Evolutionary conservation across 2,888 invertebrate species (phyloP).

Genomic region (Oeneis ivallda): DNA sequence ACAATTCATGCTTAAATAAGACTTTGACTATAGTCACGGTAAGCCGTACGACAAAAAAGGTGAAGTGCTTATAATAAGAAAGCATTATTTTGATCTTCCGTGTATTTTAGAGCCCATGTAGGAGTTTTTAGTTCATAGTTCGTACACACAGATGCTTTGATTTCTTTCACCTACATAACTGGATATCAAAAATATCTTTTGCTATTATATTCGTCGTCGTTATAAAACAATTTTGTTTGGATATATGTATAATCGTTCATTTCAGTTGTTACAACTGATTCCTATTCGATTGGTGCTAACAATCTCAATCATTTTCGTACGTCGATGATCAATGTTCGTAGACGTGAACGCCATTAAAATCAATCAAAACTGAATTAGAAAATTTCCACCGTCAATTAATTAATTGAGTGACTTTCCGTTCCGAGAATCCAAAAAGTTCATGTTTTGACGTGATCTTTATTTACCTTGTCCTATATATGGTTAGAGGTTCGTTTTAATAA

Average conservation of each 20-base stretch:
- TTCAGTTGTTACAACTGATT: neutral
- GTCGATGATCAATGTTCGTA: neutral
- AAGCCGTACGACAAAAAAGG: neutral
- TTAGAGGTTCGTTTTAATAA: constrained; percentile 29
- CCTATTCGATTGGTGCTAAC: neutral
- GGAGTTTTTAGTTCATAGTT: neutral
- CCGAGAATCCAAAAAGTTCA: constrained; percentile 12
- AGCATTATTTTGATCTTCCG: constrained; percentile 1
- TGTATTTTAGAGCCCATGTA: neutral
- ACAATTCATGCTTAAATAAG: neutral
- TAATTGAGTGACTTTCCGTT: constrained; percentile 12
- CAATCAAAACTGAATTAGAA: constrained; percentile 2
- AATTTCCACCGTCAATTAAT: constrained; percentile 5
- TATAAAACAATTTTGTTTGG: neutral
- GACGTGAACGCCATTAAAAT: neutral
- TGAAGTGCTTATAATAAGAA: neutral
- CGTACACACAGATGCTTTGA: neutral
- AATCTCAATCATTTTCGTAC: neutral
- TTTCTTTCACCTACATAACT: neutral
- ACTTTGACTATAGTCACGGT: neutral
- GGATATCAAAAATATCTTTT: neutral
- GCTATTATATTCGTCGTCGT: neutral
- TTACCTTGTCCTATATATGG: constrained; percentile 23
- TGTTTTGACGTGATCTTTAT: constrained; percentile 18
- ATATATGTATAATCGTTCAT: neutral